Base-by-base conservation (phyloP, 1,140 invertebrate genomes). In the Paraescarpia echinospica region DNA sequence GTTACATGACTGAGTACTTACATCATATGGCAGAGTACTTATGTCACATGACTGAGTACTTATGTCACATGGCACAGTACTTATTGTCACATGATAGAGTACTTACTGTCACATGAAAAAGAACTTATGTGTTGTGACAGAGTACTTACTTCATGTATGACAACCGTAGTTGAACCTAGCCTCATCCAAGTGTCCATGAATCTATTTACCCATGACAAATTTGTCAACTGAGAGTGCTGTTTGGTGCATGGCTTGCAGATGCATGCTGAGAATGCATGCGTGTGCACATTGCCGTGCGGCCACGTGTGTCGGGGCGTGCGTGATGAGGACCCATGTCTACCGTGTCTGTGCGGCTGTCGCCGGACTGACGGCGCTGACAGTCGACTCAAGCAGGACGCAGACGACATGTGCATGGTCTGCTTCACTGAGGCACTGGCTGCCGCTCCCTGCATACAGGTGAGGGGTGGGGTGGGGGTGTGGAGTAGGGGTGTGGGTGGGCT, bases 321-420 rank as follows among this genome's bases (percentile, higher is more conserved):
- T 31, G 97, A 98, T 93, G 99, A 99, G 96, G 96, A 96, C 4
- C 96, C 96, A 35, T 99, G 99, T 95, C 96, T 99, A 93, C 98
- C 98, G 0, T 99, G 99, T 95, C 96, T 99, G 91, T 97, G 97
- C 91, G 97, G 97, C 1, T 97, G 95, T 93, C 93, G 94, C 88
- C 93, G 92, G 93, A 77, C 59, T 2, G 59, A 77, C 59, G 18
- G 95, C 94, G 88, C 94, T 94, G 94, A 95, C 90, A 93, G 89
- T 12, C 34, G 33, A n/a, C 94, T 96, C 27, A 95, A 95, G 93
- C 99, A 99, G 96, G 99, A 99, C 96, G 98, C 98, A 0, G 99
- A 99, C 95, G 99, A 99, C 95, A 99, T 99, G 98, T 99, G 99
- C 96, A 99, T 99, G 98, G 99, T 99, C 93, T 99, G 99, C 95